Evolutionary conservation across 2,888 invertebrate genomes (phyloP), one percentile per base, ranked within the genome.

Genomic region (Sesamia inferens): DNA sequence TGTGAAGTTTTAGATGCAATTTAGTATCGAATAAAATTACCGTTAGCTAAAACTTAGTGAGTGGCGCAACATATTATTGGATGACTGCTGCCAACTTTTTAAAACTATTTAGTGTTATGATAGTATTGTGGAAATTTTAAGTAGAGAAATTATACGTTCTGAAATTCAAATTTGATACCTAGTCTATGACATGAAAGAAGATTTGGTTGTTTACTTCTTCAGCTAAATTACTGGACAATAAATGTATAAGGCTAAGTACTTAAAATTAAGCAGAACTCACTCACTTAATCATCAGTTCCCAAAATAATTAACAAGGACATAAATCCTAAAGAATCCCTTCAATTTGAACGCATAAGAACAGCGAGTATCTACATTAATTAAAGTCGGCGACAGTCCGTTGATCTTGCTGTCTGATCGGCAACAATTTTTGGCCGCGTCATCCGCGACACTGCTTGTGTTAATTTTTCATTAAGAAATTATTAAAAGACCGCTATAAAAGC

Each of bases 391-490:
- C 70, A 79, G 72, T 71, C 62, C 71, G 79, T 83, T 84, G 78
- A 80, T 83, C 82, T 77, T 81, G 66, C 71, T 61, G 76, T 82
- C 79, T 74, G 82, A 84, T 87, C 84, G 82, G 80, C 87, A 83
- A 84, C 78, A 85, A 86, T 88, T 91, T 91, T 90, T 83, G 86
- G 89, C 88, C 85, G 86, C 91, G 92, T 94, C 94, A 94, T 92
- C 84, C 86, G 87, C 90, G 82, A 90, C 92, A 92, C 90, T 88
- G 87, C 88, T 88, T 87, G 92, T 90, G 93, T 93, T 93, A 94
- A 94, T 94, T 94, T 93, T 94, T 93, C 88, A 92, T 91, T 90
- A 90, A 90, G 90, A 90, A 91, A 92, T 92, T 90, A 94, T 93
- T 94, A 92, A 90, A 90, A 90, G 91, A 89, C 91, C 91, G 89